Conservation (phyloP, 2,888 invertebrate genomes). For the Silvanus unidentatus region DNA sequence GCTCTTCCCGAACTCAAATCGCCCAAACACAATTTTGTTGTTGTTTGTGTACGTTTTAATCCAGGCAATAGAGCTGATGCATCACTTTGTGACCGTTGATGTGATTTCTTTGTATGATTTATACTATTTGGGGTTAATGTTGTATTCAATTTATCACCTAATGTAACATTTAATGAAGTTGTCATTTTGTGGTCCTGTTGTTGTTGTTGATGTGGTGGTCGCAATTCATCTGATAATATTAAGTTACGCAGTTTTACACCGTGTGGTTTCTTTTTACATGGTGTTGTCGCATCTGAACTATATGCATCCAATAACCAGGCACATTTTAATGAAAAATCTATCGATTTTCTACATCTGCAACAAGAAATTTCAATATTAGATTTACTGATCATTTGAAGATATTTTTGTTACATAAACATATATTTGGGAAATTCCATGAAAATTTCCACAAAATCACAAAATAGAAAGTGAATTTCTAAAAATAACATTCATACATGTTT, state of each 20-base stretch:
- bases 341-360: constrained; percentile 81
- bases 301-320: constrained; percentile 96
- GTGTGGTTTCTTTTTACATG: constrained; percentile 67
- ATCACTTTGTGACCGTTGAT: constrained; percentile 76
- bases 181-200: constrained; percentile 27
- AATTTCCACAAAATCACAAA: no score
- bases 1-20: constrained; percentile 92
- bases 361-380: no score
- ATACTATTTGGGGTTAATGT: constrained; percentile 32
- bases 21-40: constrained; percentile 70
- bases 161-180: constrained; percentile 36
- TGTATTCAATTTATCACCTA: constrained; percentile 18
- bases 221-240: constrained; percentile 63
- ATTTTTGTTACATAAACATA: no score
- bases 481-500: no score
- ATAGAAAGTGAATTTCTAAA: no score
- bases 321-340: constrained; percentile 92
- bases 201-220: constrained; percentile 25
- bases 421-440: no score
- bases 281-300: constrained; percentile 65
- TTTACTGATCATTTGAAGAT: no score
- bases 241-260: constrained; percentile 69
- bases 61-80: constrained; percentile 65
- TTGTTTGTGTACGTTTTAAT: constrained; percentile 22
- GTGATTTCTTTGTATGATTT: constrained; percentile 63